Percentiles rank a stretch among this genome's conserved stretches.
Evolutionary conservation across 2,888 invertebrate genomes (phyloP).

Genomic region (Cloeon dipterum): DNA sequence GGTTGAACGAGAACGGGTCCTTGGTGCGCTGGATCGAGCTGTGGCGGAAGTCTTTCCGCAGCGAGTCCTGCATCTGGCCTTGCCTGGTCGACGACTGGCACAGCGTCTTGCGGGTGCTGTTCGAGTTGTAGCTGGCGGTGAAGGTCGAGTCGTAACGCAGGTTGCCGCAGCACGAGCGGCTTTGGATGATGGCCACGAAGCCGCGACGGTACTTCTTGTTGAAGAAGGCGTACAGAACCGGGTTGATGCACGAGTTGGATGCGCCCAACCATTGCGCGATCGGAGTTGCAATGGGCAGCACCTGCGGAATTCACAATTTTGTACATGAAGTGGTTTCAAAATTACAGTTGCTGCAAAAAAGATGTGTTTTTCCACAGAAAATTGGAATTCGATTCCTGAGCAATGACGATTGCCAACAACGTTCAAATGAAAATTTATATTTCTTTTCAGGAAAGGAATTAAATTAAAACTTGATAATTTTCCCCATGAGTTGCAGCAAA

Average conservation of each 20-base stretch:
- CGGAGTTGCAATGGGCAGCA: constrained; percentile 54
- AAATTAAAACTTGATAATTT: no score
- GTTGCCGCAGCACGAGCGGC: constrained; percentile 63
- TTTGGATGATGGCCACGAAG: constrained; percentile 69
- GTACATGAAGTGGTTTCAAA: no score
- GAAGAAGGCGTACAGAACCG: constrained; percentile 82
- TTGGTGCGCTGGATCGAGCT: neutral
- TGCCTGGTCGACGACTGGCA: constrained; percentile 31
- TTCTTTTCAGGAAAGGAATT: no score
- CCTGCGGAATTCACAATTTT: no score
- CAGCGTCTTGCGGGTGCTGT: constrained; percentile 55
- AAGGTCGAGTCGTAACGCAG: constrained; percentile 71
- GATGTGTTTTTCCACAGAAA: no score
- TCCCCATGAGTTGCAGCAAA: no score
- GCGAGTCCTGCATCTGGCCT: neutral
- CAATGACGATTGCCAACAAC: no score
- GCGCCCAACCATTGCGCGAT: constrained; percentile 83
- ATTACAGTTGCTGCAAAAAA: no score
- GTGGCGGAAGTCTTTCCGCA: neutral
- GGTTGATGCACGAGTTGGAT: constrained; percentile 88
- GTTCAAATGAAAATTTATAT: no score
- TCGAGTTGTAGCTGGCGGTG: constrained; percentile 63
- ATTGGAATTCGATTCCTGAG: no score
- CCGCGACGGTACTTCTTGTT: constrained; percentile 83
- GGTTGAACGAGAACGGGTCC: neutral